Base-by-base conservation (phyloP, 2,888 invertebrate species). In the Prosopocoilus inquinatus region DNA sequence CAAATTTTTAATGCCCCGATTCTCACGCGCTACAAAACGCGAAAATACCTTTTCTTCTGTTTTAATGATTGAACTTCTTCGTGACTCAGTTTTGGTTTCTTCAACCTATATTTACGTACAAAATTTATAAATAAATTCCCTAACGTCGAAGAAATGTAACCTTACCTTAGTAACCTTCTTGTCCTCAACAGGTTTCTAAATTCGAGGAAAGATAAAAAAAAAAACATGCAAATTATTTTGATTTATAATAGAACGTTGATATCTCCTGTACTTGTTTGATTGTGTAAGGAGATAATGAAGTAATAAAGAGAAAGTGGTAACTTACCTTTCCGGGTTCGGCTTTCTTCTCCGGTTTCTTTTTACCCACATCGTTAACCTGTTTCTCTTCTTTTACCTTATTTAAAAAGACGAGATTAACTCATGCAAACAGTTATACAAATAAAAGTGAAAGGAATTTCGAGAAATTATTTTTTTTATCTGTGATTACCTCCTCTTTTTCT, bases 301-400 rank as follows among this genome's bases (percentile, higher is more conserved):
- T 20, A 43, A 32, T 46, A n/a, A n/a, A n/a, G n/a, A n/a, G n/a
- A 34, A 12, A 47, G 38, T 9, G 20, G 39, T 20, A n/a, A 45
- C 56, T 43, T 49, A 57, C 57, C 48, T 57, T 57, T 41, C 74
- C 75, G 67, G 80, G 79, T 38, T 75, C 75, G 67, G 80, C 79
- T 56, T 80, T 79, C 68, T 80, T 81, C 69, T 81, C 80, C 69
- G 82, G 79, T 74, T 84, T 82, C 53, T 81, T 78, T 47, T 58
- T 51, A 47, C 71, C 74, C 33, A 75, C 67, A 64, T 74, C 74
- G 58, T 74, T 72, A 56, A 72, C 73, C 60, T 71, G 67, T 59
- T 73, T 68, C 66, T 72, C 73, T 58, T 74, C 69, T 53, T 74
- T 71, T 28, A 28, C 20, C 20, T 58, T 74, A 16, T 38, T 49